A percentile compares a stretch with the other conserved stretches of the same genome.
Evolutionary conservation across 2,888 invertebrate genomes (phyloP).

Genomic region (Stramonita haemastoma): DNA sequence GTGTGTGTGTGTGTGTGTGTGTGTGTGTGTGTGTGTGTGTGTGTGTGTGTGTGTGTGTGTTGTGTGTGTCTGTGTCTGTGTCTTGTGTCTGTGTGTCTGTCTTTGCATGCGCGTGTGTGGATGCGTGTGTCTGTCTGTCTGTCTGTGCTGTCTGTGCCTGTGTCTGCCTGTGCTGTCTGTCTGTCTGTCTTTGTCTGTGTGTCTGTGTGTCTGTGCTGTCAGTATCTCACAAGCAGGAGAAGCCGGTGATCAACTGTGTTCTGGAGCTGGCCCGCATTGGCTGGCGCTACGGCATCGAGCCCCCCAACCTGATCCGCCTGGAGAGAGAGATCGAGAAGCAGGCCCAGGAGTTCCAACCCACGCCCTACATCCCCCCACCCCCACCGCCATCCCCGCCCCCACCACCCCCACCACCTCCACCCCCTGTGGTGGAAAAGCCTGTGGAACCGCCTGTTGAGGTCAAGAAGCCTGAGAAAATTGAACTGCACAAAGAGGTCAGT

Average conservation of each 20-base stretch:
- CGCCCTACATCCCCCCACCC: slow-evolving; percentile 32
- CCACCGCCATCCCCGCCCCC: slow-evolving; percentile 12
- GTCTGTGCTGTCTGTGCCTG: slow-evolving; percentile 81
- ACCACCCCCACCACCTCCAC: background rate
- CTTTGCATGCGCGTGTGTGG: background rate
- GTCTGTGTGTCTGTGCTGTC: slow-evolving; percentile 53
- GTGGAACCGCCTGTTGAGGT: slow-evolving; percentile 17
- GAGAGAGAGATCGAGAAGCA: slow-evolving; percentile 92
- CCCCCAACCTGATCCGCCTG: slow-evolving; percentile 88
- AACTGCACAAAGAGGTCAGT: slow-evolving; percentile 43
- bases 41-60: background rate
- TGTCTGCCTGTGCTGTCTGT: background rate
- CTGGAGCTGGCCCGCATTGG: slow-evolving; percentile 91
- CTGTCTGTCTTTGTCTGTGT: background rate
- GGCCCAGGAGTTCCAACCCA: slow-evolving; percentile 76
- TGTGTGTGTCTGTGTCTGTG: background rate
- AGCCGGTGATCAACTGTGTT: slow-evolving; percentile 90
- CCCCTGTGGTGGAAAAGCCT: slow-evolving; percentile 19
- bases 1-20: background rate
- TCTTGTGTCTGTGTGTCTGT: background rate
- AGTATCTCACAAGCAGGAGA: slow-evolving; percentile 90
- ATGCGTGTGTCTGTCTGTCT: background rate
- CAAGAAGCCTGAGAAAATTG: slow-evolving; percentile 38
- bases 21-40: background rate
- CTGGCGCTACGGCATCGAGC: slow-evolving; percentile 85